phyloP scores from a whole-genome alignment of 1,140 invertebrate species.

The Pseudomyrmex sp. region DNA sequence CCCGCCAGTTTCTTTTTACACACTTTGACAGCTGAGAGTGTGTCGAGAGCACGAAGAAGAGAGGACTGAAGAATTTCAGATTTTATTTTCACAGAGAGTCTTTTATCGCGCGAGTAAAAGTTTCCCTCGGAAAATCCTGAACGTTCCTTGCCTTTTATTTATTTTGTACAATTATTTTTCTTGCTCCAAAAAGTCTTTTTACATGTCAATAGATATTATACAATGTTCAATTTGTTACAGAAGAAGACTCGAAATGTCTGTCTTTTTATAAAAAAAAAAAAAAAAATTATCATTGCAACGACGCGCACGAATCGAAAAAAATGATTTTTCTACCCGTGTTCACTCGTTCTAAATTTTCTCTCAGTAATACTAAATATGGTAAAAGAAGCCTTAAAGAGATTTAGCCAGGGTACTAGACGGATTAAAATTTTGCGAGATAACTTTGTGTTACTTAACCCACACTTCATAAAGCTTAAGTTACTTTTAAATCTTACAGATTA shows the following conservation, averaged over 20 bases:
- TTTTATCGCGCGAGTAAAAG: conserved; percentile 28
- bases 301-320: no score
- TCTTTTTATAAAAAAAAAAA: no score
- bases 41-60: neutral
- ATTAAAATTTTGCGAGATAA: neutral
- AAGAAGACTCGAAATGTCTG: no score
- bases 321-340: neutral
- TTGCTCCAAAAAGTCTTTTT: no score
- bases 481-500: conserved; percentile 2
- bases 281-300: no score
- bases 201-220: no score
- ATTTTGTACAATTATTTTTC: neutral
- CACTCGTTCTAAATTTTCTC: neutral
- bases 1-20: conserved; percentile 34
- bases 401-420: neutral
- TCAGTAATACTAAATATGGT: neutral
- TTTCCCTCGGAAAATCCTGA: neutral
- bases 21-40: conserved; percentile 12
- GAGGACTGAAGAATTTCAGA: conserved; percentile 12
- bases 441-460: neutral
- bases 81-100: conserved; percentile 27
- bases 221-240: no score
- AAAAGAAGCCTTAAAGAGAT: neutral
- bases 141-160: conserved; percentile 5
- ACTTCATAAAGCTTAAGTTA: neutral